Base-by-base conservation (phyloP, 1,140 invertebrate species). In the Littorina saxatilis region DNA sequence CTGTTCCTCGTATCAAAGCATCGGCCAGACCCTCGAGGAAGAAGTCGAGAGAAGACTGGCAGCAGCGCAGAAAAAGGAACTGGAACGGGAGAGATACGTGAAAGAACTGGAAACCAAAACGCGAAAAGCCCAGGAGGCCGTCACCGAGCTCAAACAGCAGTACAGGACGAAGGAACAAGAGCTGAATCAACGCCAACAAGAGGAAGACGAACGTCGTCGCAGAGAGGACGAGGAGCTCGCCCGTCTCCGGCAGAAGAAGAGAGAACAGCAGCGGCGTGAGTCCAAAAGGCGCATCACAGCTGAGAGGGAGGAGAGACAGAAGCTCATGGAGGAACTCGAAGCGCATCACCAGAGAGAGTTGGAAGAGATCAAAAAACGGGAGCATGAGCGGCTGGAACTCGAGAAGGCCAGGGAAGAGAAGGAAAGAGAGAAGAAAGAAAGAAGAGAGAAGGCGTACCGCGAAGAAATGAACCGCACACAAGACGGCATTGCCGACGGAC, bases 21-120 rank as follows among this genome's bases (percentile, higher is more conserved):
- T 58, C 13, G 74, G 50, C n/a, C 17, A 76, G 37, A 55, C 15
- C 50, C 32, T 76, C 23, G 77, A 79, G 39, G 23, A 39, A 23
- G 32, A 39, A 40, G 58, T 37, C n/a, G 37, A 20, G n/a, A 76
- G 74, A 35, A 76, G 55, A 47, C 47, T 55, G 35, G 29, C 55
- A 15, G 47, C 17, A 43, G 74, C 35, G 20, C 13, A n/a, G 27
- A 76, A 29, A 37, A 76, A 55, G 23, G 40, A 43, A 17, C 74
- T 55, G 5, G 74, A 76, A 20, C n/a, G 47, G 32, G 35, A 63
- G 43, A 75, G 32, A 47, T 17, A 43, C 20, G 15, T 40, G 11
- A 23, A 75, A 50, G 37, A 27, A 75, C 37, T 43, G 32, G 5
- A 75, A 32, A 20, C 5, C 9, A 50, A 50, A 40, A 75, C 37